Percentiles rank a stretch among this genome's conserved stretches.
Conservation (phyloP, 2,797 vertebrate genomes). For the Rhinella marina region DNA sequence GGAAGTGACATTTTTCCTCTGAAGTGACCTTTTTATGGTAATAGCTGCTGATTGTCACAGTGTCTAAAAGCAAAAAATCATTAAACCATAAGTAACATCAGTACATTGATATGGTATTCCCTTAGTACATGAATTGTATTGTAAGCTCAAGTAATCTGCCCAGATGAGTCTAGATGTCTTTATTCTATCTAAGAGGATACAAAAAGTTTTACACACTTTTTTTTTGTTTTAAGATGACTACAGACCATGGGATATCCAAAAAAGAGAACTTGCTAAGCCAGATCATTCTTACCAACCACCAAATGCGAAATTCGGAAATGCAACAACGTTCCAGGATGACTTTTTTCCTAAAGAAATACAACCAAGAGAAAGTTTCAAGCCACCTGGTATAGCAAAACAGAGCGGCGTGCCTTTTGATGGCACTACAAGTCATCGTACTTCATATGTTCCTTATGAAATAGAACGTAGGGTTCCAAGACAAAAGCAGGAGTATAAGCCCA, state of each 20-base stretch:
- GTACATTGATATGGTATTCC: neutral
- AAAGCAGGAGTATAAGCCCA: slow-evolving; percentile 76
- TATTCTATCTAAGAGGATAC: neutral
- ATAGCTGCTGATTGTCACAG: neutral
- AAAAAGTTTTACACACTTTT: neutral
- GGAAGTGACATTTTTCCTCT: neutral
- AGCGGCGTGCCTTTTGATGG: slow-evolving; percentile 73
- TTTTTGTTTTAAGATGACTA: slow-evolving; percentile 79
- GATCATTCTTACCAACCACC: slow-evolving; percentile 73
- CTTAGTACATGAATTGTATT: neutral
- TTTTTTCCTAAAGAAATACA: slow-evolving; percentile 71
- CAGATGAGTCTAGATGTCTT: neutral
- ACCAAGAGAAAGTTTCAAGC: slow-evolving; percentile 76
- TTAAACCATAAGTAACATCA: neutral
- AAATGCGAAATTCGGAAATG: slow-evolving; percentile 78
- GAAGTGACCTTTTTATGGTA: neutral
- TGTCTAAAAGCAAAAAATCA: neutral
- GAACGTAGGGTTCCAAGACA: slow-evolving; percentile 67
- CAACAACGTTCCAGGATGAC: slow-evolving; percentile 83
- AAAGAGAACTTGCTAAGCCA: slow-evolving; percentile 73
- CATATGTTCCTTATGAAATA: slow-evolving; percentile 73
- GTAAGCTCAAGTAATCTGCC: neutral
- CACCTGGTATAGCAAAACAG: slow-evolving; percentile 63
- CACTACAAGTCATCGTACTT: slow-evolving; percentile 74
- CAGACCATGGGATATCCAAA: slow-evolving; percentile 75